phyloP scores from a whole-genome alignment of 2,113 vertebrate species.

The Oryzias woworae region DNA sequence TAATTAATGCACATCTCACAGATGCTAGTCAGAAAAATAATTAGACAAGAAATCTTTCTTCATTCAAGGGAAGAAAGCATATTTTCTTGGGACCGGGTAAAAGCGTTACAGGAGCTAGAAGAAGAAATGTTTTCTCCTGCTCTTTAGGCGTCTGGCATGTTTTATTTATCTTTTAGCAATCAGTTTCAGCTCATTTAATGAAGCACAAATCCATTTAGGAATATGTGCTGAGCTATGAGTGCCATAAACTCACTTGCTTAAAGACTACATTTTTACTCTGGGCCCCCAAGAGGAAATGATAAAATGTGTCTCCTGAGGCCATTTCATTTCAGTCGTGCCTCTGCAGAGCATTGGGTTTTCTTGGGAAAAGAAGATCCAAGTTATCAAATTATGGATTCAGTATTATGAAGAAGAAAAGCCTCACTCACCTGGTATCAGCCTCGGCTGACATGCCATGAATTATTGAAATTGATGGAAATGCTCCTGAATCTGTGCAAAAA shows the following conservation, averaged over 20 bases:
- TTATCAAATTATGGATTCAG: neutral
- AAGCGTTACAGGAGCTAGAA: neutral
- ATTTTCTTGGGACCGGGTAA: neutral
- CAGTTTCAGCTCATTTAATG: slow-evolving; percentile 6
- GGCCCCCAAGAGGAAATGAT: neutral
- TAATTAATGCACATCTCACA: neutral
- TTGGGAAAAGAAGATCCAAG: neutral
- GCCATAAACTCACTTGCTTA: neutral
- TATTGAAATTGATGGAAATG: neutral
- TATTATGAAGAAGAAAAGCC: neutral
- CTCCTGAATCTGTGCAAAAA: neutral
- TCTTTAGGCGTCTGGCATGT: slow-evolving; percentile 1
- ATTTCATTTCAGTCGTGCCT: slow-evolving; percentile 3
- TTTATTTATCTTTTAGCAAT: slow-evolving; percentile 4
- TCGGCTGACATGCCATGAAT: slow-evolving; percentile 2
- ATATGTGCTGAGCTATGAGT: slow-evolving; percentile 3
- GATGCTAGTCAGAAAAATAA: neutral
- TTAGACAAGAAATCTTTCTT: neutral
- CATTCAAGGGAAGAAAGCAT: neutral
- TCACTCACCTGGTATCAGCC: neutral
- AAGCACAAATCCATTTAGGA: slow-evolving; percentile 8
- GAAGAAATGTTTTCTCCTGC: neutral
- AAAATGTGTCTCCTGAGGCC: neutral
- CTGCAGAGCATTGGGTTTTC: neutral
- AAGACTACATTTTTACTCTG: slow-evolving; percentile 7